Evolutionary conservation across 1,140 invertebrate species (phyloP), one percentile per base, ranked within the genome.

Genomic region (Oppia nitens): DNA sequence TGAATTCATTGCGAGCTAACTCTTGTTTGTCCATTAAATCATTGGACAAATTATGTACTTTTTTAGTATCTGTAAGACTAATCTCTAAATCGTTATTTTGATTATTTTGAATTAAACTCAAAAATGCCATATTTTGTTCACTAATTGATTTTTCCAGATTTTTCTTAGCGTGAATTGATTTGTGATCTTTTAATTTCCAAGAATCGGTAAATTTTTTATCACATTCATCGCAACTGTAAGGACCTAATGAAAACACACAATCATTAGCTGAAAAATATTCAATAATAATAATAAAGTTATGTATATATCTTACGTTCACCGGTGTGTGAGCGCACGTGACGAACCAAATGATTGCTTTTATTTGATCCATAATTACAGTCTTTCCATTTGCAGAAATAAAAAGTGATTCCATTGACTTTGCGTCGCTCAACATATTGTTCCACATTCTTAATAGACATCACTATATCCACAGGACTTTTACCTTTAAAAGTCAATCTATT

Each of bases 121-220:
- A n/a, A n/a, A n/a, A n/a, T n/a, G n/a, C n/a, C n/a, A n/a, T n/a
- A n/a, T n/a, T n/a, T n/a, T n/a, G n/a, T n/a, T n/a, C n/a, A n/a
- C n/a, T n/a, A n/a, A n/a, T 40, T 40, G 32, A 40, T 40, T 40
- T 40, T 17, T 40, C 32, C 17, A 40, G 17, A 40, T 17, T 40
- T 17, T 40, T 40, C 32, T 40, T 40, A 17, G 32, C 32, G 32
- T 98, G 94, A 57, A 92, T 97, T 66, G 92, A 77, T 64, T 93
- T 76, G 74, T 98, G 94, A 65, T 93, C 79, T 66, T 96, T 91
- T 20, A 97, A 17, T 40, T 40, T 40, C 32, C 32, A 40, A 17
- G 32, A 40, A 40, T 40, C 32, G 32, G 32, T 40, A 40, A 40
- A 40, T 17, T 40, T 40, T 17, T 40, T 40, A 17, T 40, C 32